Base-by-base conservation (phyloP, 2,888 invertebrate genomes). In the Archips xylosteana region DNA sequence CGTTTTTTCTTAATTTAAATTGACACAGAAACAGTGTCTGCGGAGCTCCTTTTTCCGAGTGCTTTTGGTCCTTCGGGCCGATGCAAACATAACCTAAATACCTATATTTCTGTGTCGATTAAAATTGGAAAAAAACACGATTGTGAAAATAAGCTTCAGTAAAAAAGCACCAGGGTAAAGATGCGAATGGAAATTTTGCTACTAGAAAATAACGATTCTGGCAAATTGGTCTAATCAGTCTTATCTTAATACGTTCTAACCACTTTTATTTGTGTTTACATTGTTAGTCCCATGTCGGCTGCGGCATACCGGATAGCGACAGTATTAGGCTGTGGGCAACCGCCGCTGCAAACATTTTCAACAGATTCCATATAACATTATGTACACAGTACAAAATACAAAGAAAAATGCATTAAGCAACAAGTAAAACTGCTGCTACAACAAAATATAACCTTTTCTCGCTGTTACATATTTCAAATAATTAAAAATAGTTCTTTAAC, bases 351-450 rank as follows among this genome's bases (percentile, higher is more conserved):
- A 6, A 39, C 39, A 39, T 23, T 32, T 32, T 51, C 13, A 49
- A 49, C n/a, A n/a, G 45, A 64, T 75, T 73, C 60, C 69, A 76
- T 60, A 71, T 57, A 77, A 62, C 73, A 75, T 68, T 76, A 51
- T 54, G 70, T 78, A 81, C 78, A 76, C 61, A 77, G 76, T 76
- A 77, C 75, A 78, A 75, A 77, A 76, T 75, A 76, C 70, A 78
- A 80, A 39, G 39, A 39, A 78, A 80, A 81, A 82, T 81, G 81
- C 82, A 80, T 76, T 74, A 77, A 67, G 74, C 77, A 82, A 80
- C 77, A 80, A 77, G 78, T 80, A 47, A 77, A 78, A 78, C 74
- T 73, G 75, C 71, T 76, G 77, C 75, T 32, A 15, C 8, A 10
- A 42, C 54, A 45, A n/a, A 61, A 61, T 34, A 9, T 6, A 42